Evolutionary conservation across 2,113 vertebrate species (phyloP).

Genomic region (Sceloporus tristichus): DNA sequence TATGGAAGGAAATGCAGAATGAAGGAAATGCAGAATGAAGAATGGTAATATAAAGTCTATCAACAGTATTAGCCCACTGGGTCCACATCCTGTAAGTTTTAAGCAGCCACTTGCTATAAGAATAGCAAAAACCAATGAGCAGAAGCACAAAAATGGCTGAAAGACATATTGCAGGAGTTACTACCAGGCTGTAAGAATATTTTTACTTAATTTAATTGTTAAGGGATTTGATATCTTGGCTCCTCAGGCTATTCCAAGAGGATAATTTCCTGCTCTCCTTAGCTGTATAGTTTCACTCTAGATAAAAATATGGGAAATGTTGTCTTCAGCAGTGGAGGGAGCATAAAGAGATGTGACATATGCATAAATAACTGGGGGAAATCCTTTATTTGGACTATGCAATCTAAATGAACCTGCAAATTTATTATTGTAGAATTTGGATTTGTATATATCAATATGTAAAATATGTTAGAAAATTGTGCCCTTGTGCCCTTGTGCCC

Average conservation of each 20-base stretch:
- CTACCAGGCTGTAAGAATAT: not conserved
- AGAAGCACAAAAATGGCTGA: not conserved
- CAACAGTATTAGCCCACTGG: too few species aligned
- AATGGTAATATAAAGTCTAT: too few species aligned
- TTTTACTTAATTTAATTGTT: not conserved
- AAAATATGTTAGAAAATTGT: too few species aligned
- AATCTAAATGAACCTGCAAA: too few species aligned
- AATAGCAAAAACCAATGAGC: too few species aligned
- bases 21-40: too few species aligned
- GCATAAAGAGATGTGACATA: not conserved
- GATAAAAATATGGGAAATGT: not conserved
- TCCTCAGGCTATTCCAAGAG: not conserved
- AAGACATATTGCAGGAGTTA: too few species aligned
- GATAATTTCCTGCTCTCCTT: not conserved
- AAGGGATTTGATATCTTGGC: not conserved
- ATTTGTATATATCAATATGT: not conserved
- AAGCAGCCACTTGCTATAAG: not conserved
- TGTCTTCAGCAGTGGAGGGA: not conserved
- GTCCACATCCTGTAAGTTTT: too few species aligned
- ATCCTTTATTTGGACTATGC: not conserved
- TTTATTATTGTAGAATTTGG: not conserved
- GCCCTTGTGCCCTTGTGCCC: too few species aligned
- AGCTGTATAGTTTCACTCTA: not conserved
- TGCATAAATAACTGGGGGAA: not conserved
- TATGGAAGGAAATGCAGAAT: too few species aligned